Percentiles rank a stretch among this genome's conserved stretches.
phyloP scores from a whole-genome alignment of 2,113 vertebrate genomes.

The Hippocampus abdominalis region DNA sequence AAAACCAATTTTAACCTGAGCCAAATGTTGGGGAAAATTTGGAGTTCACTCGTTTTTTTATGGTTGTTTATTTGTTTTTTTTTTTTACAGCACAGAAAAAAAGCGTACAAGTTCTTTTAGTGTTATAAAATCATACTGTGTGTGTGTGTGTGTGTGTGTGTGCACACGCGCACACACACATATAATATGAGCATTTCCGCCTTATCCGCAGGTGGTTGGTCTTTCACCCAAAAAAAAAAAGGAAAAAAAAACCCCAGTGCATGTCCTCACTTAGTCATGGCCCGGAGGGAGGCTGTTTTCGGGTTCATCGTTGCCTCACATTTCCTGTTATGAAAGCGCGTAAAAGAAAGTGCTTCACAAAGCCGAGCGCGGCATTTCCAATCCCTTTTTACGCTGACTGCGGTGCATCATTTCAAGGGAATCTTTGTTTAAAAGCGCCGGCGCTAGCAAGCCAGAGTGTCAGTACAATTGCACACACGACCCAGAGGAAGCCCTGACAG shows the following conservation, averaged over 20 bases:
- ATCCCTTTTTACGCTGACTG: background rate
- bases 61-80: no score
- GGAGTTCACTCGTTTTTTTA: no score
- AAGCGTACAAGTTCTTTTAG: no score
- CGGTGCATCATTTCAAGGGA: constrained; percentile 27
- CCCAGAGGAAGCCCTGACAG: constrained; percentile 54
- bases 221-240: constrained; percentile 15
- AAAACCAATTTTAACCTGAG: no score
- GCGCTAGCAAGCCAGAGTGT: constrained; percentile 40
- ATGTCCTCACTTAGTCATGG: constrained; percentile 34
- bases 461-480: constrained; percentile 52
- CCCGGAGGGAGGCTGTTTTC: constrained; percentile 27
- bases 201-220: constrained; percentile 11
- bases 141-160: no score
- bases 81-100: no score
- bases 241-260: constrained; percentile 23
- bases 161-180: no score
- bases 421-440: constrained; percentile 40
- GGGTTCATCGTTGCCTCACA: constrained; percentile 47
- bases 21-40: no score
- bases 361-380: constrained; percentile 21
- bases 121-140: no score
- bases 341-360: constrained; percentile 43
- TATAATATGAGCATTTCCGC: background rate
- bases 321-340: constrained; percentile 64